A percentile compares a stretch with the other conserved stretches of the same genome.
Conservation (phyloP, 2,888 invertebrate species). For the Pandemis heparana region DNA sequence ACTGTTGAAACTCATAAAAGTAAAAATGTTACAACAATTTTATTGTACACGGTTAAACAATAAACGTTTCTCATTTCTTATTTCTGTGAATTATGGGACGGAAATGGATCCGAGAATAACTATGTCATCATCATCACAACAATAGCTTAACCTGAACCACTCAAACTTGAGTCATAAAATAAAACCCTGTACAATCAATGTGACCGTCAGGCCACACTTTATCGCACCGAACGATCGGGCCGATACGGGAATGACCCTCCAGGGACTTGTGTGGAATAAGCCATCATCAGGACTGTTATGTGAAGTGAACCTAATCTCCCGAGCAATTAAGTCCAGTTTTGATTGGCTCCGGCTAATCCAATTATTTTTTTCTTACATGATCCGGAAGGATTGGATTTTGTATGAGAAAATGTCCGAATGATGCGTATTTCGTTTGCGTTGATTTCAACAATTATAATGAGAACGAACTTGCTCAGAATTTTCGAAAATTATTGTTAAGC, state of each 20-base stretch:
- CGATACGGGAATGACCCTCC: slow-evolving; percentile 60
- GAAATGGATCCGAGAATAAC: neutral
- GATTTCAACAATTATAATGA: neutral
- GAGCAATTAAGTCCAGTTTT: slow-evolving; percentile 20
- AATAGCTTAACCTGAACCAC: slow-evolving; percentile 42
- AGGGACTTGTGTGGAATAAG: slow-evolving; percentile 49
- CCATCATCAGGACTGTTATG: slow-evolving; percentile 22
- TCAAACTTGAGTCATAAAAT: slow-evolving; percentile 59
- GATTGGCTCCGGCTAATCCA: slow-evolving; percentile 25
- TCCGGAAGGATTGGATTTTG: neutral
- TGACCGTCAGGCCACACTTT: slow-evolving; percentile 48
- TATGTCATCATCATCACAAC: slow-evolving; percentile 1
- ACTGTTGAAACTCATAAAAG: too few relatives aligned
- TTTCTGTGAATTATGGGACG: too few relatives aligned
- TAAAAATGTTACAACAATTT: too few relatives aligned
- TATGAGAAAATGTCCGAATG: neutral
- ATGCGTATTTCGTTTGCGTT: neutral
- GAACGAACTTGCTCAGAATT: too few relatives aligned
- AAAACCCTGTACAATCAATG: slow-evolving; percentile 59
- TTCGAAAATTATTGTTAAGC: too few relatives aligned
- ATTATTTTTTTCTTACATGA: slow-evolving; percentile 30
- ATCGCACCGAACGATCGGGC: slow-evolving; percentile 42
- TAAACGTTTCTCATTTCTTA: too few relatives aligned
- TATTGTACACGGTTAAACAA: too few relatives aligned
- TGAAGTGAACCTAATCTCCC: slow-evolving; percentile 24